phyloP scores from a whole-genome alignment of 2,797 vertebrate genomes.

The Sternotherus odoratus region DNA sequence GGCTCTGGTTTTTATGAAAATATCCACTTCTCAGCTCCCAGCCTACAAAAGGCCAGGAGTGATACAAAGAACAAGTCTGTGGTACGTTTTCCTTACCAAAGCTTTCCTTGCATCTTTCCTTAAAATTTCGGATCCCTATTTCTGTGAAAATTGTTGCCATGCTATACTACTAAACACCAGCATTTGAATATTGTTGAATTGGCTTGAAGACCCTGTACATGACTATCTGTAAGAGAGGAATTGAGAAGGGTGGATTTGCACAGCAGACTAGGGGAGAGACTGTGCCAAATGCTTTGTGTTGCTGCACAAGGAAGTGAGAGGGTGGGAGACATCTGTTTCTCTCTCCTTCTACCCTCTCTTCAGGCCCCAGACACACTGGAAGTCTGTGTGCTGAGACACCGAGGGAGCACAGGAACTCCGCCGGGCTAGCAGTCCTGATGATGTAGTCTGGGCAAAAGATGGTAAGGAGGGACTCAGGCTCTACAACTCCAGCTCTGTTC shows the following conservation, averaged over 20 bases:
- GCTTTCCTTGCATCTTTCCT: not conserved
- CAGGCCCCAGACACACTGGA: not conserved
- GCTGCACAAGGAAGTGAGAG: not conserved
- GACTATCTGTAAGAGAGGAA: not conserved
- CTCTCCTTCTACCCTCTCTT: not conserved
- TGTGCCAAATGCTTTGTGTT: not conserved
- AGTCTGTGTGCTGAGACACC: not conserved
- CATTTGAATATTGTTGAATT: not conserved
- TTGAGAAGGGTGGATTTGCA: not conserved
- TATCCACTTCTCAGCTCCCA: not conserved
- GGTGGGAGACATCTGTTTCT: not conserved
- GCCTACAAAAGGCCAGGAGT: not conserved
- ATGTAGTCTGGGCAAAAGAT: not conserved
- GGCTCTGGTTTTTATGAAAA: constrained; percentile 34
- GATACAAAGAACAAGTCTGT: not conserved
- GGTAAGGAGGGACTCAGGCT: not conserved
- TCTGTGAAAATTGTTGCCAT: not conserved
- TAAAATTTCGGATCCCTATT: not conserved
- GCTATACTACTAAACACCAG: not conserved
- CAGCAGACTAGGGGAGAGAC: not conserved
- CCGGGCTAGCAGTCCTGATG: not conserved
- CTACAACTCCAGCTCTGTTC: not conserved
- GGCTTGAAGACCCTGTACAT: not conserved
- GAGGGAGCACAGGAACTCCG: not conserved
- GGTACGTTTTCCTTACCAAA: not conserved